phyloP scores from a whole-genome alignment of 2,888 invertebrate genomes.

The Dyspetes luteomarginatus region DNA sequence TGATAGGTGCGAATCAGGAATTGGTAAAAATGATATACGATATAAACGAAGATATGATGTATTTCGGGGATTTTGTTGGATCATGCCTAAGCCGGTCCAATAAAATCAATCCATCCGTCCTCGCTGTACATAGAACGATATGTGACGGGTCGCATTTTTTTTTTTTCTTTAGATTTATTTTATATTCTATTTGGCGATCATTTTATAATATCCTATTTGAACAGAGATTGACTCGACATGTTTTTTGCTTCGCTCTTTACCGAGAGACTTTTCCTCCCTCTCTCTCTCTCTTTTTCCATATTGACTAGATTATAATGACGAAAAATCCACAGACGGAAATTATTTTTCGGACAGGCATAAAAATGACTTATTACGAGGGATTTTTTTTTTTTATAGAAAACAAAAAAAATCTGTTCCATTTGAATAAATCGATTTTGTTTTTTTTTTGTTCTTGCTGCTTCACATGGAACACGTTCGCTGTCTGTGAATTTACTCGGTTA shows the following conservation, averaged over 20 bases:
- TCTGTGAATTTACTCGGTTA: constrained; percentile 26
- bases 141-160: constrained; percentile 30
- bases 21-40: constrained; percentile 54
- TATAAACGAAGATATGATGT: constrained; percentile 53
- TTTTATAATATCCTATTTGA: constrained; percentile 33
- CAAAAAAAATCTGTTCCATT: too few species aligned
- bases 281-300: constrained; percentile 29
- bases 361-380: constrained; percentile 14
- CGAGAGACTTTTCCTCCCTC: not conserved
- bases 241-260: constrained; percentile 12
- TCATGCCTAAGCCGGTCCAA: constrained; percentile 30
- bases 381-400: too few species aligned
- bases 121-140: constrained; percentile 36
- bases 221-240: constrained; percentile 52
- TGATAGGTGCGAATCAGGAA: constrained; percentile 48
- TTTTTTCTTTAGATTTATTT: constrained; percentile 13
- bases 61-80: not conserved
- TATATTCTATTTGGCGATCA: constrained; percentile 8
- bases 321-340: constrained; percentile 36
- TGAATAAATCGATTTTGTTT: not conserved
- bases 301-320: constrained; percentile 52
- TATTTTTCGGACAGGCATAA: constrained; percentile 9
- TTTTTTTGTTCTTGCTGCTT: not conserved
- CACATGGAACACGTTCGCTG: constrained; percentile 14
- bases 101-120: constrained; percentile 17